phyloP scores from a whole-genome alignment of 2,797 vertebrate species.

The Callimico goeldii region DNA sequence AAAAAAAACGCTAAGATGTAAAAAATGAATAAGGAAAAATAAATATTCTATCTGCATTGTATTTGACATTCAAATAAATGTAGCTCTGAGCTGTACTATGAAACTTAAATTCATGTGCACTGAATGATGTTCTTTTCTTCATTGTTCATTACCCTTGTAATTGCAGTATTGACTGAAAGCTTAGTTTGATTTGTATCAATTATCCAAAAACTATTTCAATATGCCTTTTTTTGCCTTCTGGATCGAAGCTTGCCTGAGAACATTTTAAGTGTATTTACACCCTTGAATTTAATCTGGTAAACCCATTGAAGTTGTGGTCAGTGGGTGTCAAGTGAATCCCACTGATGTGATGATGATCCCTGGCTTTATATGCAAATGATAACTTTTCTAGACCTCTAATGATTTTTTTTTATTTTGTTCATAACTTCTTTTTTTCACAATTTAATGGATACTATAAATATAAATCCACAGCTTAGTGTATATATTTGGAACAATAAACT shows the following conservation, averaged over 20 bases:
- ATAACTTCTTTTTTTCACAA: neutral
- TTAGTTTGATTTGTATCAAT: conserved; percentile 69
- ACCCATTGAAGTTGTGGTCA: neutral
- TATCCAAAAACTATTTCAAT: conserved; percentile 52
- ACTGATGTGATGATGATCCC: neutral
- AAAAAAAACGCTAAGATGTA: conserved; percentile 54
- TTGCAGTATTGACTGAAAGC: conserved; percentile 66
- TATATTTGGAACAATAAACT: neutral
- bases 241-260: conserved; percentile 34
- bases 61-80: neutral
- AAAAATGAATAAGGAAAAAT: neutral
- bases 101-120: neutral
- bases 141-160: conserved; percentile 53
- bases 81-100: neutral
- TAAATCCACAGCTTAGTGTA: neutral
- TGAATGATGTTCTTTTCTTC: neutral
- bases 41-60: neutral
- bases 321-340: neutral
- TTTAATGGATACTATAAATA: neutral
- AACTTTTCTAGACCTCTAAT: neutral
- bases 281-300: conserved; percentile 30
- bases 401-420: conserved; percentile 3
- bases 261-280: neutral
- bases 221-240: neutral
- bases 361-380: neutral